Conservation (phyloP, 2,113 vertebrate species). For the Ursus arctos region DNA sequence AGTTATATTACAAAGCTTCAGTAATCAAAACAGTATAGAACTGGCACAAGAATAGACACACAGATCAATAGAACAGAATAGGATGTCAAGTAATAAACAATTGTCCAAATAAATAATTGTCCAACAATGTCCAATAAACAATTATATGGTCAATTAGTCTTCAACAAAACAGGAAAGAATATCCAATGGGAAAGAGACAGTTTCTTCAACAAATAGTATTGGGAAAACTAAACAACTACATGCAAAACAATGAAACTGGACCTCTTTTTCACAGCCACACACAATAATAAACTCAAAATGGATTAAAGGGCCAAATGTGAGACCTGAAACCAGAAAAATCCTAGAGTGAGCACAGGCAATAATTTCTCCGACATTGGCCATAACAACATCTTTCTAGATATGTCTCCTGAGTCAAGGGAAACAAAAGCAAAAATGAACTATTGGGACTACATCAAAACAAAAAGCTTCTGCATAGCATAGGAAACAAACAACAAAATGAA, state of each 20-base stretch:
- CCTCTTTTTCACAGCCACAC: background rate
- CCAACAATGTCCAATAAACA: background rate
- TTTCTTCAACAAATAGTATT: background rate
- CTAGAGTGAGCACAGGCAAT: background rate
- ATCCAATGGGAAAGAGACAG: background rate
- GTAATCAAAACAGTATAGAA: background rate
- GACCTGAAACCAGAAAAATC: background rate
- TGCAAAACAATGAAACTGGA: background rate
- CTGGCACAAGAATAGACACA: background rate
- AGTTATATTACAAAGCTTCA: background rate
- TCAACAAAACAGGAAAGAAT: background rate
- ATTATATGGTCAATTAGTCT: background rate
- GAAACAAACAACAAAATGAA: background rate
- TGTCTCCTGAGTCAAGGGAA: background rate
- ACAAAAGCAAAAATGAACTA: background rate
- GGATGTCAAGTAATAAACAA: background rate
- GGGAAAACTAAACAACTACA: background rate
- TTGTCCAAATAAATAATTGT: no score
- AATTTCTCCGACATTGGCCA: background rate
- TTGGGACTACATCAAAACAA: background rate
- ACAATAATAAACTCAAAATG: background rate
- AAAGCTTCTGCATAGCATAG: background rate
- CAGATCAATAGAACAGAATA: background rate
- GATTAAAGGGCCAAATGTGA: background rate
- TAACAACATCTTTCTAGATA: background rate